Base-by-base conservation (phyloP, 2,113 vertebrate genomes). In the Coptodon bakossiorum region DNA sequence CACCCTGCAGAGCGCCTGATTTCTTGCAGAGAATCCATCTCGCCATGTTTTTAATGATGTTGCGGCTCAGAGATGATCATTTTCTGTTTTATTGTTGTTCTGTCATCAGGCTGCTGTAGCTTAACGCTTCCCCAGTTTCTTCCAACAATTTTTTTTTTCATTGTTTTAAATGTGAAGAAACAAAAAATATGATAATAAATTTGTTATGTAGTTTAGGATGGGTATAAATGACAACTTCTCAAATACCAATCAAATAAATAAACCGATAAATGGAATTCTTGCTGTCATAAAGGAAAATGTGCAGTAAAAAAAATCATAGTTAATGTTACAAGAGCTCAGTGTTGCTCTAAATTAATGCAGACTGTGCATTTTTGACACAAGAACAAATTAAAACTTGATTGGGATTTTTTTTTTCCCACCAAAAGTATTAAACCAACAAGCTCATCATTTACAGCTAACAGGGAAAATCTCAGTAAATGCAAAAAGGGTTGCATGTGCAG, bases 1-100 rank as follows among this genome's bases (percentile, higher is more conserved):
- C 93, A 98, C 97, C 97, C 97, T 96, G 92, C 96, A 97, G 94
- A 94, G 95, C 17, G 97, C 96, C 93, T 98, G 95, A 0, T 96
- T 96, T 48, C 95, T 95, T 52, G 96, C 96, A 68, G 85, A 48
- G 53, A 94, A 93, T 31, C 91, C 94, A 81, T 97, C 97, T 90
- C 97, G 94, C 17, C 95, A 91, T 85, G 97, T 92, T 2, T 86
- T 94, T 78, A 97, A 96, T 19, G 97, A 97, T 9, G 95, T 82
- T 95, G 96, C 52, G 48, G 89, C 80, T 97, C 95, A 0, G 89
- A 59, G 24, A 38, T 71, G 96, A 95, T 94, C 0, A 93, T 96
- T 94, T 96, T 48, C 89, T 96, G 94, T 12, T 88, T 71, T 63
- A 80, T 89, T 94, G 83, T 92, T 96, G 89, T 81, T 91, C 68